These are phyloP conservation scores for Plecotus auritus DNA, from an alignment of 2,113 vertebrate genomes.

Conservation along the genomic window DNA sequence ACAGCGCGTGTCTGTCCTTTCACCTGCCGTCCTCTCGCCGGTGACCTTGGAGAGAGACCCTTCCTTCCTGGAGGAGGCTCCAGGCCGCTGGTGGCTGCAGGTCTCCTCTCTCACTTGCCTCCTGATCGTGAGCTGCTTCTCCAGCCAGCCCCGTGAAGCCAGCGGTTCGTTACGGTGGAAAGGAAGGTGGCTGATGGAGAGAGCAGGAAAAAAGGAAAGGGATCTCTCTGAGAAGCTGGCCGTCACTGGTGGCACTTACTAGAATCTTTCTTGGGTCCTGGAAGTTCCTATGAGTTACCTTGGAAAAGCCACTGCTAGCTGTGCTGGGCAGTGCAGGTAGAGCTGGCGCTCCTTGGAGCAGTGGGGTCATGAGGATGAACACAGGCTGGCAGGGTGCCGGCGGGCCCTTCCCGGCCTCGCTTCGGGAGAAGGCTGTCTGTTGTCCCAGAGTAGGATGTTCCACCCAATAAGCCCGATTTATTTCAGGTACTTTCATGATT, in stretches of 20 bases:
- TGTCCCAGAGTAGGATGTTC: not conserved
- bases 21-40: not conserved
- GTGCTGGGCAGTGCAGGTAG: not conserved
- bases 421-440: not conserved
- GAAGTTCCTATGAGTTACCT: not conserved
- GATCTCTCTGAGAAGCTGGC: not conserved
- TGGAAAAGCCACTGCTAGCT: not conserved
- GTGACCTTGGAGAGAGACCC: not conserved
- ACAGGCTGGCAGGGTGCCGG: not conserved
- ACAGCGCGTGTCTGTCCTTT: fast-evolving
- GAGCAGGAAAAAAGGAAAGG: not conserved
- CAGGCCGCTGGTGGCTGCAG: not conserved
- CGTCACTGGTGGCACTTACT: not conserved
- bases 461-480: not conserved
- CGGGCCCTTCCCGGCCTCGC: not conserved
- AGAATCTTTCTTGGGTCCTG: not conserved
- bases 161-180: not conserved
- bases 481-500: not conserved
- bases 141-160: not conserved
- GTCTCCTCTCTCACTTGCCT: not conserved
- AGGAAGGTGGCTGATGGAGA: not conserved
- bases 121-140: not conserved
- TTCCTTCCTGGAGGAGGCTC: not conserved
- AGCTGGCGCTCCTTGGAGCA: not conserved
- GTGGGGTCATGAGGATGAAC: not conserved